Base-by-base conservation (phyloP, 2,113 vertebrate species). In the Prunella himalayana region DNA sequence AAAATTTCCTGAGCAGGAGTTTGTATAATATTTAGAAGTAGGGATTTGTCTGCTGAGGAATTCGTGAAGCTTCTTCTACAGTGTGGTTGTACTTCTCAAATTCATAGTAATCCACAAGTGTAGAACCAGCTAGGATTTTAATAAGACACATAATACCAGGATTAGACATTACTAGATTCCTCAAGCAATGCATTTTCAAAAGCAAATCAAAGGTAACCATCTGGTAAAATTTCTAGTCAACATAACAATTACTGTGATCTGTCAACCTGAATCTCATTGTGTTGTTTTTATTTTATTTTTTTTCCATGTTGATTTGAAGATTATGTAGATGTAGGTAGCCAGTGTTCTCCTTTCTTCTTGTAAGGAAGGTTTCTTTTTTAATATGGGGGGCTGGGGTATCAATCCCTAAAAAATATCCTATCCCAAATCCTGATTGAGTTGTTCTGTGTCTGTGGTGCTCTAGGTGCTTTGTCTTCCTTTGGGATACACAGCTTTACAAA, bases 141-240 rank as follows among this genome's bases (percentile, higher is more conserved):
- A 92, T 96, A 95, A 96, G 80, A 85, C 75, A 53, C 66, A 53
- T 94, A 96, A 96, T 93, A 93, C 86, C 71, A 63, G 91, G 91
- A 95, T 97, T 96, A 96, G 81, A 80, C 87, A 87, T 85, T n/a
- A 31, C 82, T 92, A 85, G 31, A 37, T 75, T 92, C 59, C 71
- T 87, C 84, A 69, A 76, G 73, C 41, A 68, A 15, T 72, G n/a
- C 61, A 18, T 90, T 96, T 96, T 88, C 59, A 56, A 93, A 86
- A 88, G 84, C 47, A 94, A 94, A 57, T 95, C n/a, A 91, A 75
- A 93, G 45, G 37, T 85, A 95, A 88, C 51, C 51, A 78, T 22
- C 70, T 93, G 60, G 35, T 87, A 64, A 41, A 88, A 97, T 84
- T 66, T 81, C 21, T 51, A 39, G 61, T 88, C 79, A 75, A 24